Conservation (phyloP, 2,113 vertebrate species). For the Brachyhypopomus gauderio region DNA sequence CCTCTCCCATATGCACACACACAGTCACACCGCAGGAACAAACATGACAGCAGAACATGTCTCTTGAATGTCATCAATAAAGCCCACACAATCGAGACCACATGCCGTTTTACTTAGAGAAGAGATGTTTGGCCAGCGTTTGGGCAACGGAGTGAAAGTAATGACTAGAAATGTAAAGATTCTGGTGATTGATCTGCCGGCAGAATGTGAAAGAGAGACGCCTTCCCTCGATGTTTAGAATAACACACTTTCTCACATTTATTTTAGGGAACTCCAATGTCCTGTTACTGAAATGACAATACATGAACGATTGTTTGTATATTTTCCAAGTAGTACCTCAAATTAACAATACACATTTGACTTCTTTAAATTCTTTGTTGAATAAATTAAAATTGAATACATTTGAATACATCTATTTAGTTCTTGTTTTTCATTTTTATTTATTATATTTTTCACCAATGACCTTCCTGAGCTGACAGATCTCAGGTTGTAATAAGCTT, state of each 20-base stretch:
- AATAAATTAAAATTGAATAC: too few species aligned
- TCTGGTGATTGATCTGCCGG: neutral
- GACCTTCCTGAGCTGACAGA: too few species aligned
- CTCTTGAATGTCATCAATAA: neutral
- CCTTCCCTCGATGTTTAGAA: neutral
- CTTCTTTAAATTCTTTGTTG: too few species aligned
- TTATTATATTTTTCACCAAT: too few species aligned
- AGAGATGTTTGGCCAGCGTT: neutral
- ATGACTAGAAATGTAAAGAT: neutral
- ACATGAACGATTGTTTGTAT: neutral
- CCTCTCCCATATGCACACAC: neutral
- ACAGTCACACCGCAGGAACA: neutral
- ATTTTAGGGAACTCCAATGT: neutral
- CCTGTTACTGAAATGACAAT: neutral
- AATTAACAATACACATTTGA: too few species aligned
- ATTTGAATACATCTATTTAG: too few species aligned
- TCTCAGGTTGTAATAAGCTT: too few species aligned
- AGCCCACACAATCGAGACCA: neutral
- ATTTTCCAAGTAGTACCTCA: neutral
- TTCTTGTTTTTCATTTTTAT: too few species aligned
- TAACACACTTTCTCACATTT: neutral
- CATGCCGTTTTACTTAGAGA: neutral
- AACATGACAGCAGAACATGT: neutral
- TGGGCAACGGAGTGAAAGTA: constrained; percentile 22
- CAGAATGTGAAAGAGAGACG: neutral